Evolutionary conservation across 2,888 invertebrate species (phyloP), one percentile per base, ranked within the genome.

Genomic region (Amphipyra berbera): DNA sequence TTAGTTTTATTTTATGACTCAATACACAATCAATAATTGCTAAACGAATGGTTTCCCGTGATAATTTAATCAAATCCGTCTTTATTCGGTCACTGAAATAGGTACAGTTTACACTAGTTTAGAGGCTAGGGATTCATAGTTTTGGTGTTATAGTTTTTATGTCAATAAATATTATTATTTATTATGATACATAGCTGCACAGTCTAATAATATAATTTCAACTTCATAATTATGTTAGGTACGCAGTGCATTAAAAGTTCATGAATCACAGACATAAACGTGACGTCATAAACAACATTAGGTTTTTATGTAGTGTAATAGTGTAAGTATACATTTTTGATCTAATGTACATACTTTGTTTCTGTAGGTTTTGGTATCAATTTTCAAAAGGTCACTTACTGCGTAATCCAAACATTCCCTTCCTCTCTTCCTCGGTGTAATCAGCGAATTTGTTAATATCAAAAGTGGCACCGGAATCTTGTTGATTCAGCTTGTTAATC

Each of bases 381-480:
- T 46, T 13, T 35, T 0, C 8, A 35, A 21, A 56, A 46, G 46
- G 0, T 6, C 57, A 78, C 78, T 79, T 10, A 77, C 64, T 53
- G 46, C 10, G 50, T 4, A 63, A 35, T 62, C 85, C 84, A 35
- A 37, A 52, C 75, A 83, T 69, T 2, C n/a, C 4, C 42, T 72
- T 59, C 3, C 48, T 52, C 46, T 88, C 83, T 4, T 84, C 82
- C 0, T 71, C 63, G 0, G 88, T 86, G 37, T 82, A 84, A 72
- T 89, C 90, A 6, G 90, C 77, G 9, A 87, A 86, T 57, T 84
- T 64, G 37, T 88, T 88, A 27, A 89, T 81, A 21, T 73, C 87
- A 55, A 62, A 88, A 6, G 73, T 78, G 2, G 85, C 80, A 12
- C 49, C 15, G 0, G 63, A 3, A 35, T 48, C 61, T 0, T 54